Evolutionary conservation across 2,113 vertebrate genomes (phyloP).

Genomic region (Pangasianodon gigas): DNA sequence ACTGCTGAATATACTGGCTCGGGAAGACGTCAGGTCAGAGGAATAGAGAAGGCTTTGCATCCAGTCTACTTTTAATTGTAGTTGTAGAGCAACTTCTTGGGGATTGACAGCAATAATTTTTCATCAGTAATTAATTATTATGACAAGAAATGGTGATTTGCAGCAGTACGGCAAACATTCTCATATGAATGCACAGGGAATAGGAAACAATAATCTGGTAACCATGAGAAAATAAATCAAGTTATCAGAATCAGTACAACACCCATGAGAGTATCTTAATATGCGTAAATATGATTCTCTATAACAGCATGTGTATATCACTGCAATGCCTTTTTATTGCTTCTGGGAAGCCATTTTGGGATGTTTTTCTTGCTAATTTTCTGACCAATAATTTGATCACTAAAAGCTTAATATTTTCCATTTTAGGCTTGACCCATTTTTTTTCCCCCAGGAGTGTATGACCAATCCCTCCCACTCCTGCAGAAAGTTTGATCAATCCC

Average conservation of each 20-base stretch:
- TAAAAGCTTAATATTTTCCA: no score
- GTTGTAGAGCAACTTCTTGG: neutral
- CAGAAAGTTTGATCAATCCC: neutral
- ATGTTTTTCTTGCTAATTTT: no score
- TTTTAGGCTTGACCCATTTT: no score
- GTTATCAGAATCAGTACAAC: neutral
- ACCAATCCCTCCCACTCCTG: no score
- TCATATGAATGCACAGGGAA: neutral
- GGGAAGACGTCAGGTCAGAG: conserved; percentile 82
- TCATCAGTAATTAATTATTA: neutral
- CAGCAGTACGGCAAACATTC: neutral
- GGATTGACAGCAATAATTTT: neutral
- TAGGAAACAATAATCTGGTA: neutral
- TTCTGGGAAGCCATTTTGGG: neutral
- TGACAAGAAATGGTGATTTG: neutral
- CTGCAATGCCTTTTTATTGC: neutral
- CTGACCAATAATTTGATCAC: no score
- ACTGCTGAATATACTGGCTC: conserved; percentile 82
- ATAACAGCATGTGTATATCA: neutral
- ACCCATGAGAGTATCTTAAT: neutral
- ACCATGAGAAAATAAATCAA: neutral
- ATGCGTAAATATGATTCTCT: neutral
- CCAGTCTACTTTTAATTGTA: neutral
- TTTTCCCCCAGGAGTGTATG: no score
- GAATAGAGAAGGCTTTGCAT: neutral